Conservation (phyloP, 2,888 invertebrate species). For the Notodonta ziczac region DNA sequence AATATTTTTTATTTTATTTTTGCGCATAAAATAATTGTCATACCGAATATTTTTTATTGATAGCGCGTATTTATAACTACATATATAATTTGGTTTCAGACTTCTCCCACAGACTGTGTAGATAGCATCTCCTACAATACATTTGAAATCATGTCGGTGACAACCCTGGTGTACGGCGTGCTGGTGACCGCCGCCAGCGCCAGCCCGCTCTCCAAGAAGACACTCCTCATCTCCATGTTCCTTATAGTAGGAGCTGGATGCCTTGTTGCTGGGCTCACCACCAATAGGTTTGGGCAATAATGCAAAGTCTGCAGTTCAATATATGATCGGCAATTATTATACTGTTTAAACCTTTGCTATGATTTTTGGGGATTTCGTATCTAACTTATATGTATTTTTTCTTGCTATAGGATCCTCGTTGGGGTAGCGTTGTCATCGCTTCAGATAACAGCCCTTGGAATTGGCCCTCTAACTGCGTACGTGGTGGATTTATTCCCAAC, state of each 20-base stretch:
- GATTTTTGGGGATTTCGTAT: background rate
- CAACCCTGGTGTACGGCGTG: slow-evolving; percentile 64
- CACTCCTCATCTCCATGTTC: slow-evolving; percentile 63
- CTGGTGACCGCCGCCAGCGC: slow-evolving; percentile 60
- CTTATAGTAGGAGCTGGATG: slow-evolving; percentile 56
- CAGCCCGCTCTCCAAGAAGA: slow-evolving; percentile 66
- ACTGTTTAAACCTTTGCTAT: background rate
- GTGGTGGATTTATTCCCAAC: slow-evolving; percentile 75
- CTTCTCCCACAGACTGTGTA: slow-evolving; percentile 45
- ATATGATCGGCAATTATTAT: background rate
- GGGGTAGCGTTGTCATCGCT: slow-evolving; percentile 70
- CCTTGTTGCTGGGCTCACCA: slow-evolving; percentile 56
- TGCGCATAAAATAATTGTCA: too few species aligned
- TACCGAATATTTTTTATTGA: too few species aligned
- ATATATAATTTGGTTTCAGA: slow-evolving; percentile 40
- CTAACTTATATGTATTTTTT: background rate
- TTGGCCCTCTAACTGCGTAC: slow-evolving; percentile 74
- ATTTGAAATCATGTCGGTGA: slow-evolving; percentile 66
- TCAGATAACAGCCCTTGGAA: slow-evolving; percentile 68
- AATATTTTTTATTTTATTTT: too few species aligned
- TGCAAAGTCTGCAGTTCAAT: too few species aligned
- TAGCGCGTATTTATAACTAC: too few species aligned
- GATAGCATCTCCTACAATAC: slow-evolving; percentile 65
- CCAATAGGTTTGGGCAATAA: slow-evolving; percentile 54
- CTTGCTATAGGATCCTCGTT: slow-evolving; percentile 55